These are phyloP conservation scores for Ctenopoma multispine DNA, from an alignment of 2,797 vertebrate genomes.

Conservation along the genomic window DNA sequence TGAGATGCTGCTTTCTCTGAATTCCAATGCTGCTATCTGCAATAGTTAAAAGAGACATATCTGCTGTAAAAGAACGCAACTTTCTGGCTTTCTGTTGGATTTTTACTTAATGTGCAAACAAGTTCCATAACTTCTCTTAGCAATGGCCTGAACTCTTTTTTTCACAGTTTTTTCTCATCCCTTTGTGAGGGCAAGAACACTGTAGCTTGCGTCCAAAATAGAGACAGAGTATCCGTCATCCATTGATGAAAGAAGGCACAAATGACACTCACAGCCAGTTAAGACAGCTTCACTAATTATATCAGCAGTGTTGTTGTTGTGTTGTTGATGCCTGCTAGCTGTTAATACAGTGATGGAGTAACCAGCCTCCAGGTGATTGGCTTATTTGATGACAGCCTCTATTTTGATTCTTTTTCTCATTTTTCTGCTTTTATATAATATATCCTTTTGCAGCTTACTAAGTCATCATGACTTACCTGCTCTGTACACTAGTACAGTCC, in stretches of 20 bases:
- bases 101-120: no score
- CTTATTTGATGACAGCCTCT: constrained; percentile 4
- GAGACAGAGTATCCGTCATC: not conserved
- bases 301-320: constrained; percentile 26
- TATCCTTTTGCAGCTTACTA: no score
- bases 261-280: constrained; percentile 32
- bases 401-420: not conserved
- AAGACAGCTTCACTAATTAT: constrained; percentile 42
- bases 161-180: not conserved
- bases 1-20: constrained; percentile 12
- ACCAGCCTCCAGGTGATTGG: constrained; percentile 28
- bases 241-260: not conserved
- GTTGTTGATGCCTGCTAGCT: constrained; percentile 23
- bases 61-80: constrained; percentile 1
- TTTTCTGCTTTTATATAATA: constrained; percentile 1
- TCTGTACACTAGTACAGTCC: not conserved
- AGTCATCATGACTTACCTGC: not conserved
- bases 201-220: not conserved
- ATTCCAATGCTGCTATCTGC: not conserved
- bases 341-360: constrained; percentile 15
- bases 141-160: not conserved
- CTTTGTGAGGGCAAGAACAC: not conserved
- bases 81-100: not conserved
- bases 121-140: not conserved
- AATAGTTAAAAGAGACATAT: not conserved